A percentile compares a stretch with the other conserved stretches of the same genome.
phyloP scores from a whole-genome alignment of 2,797 vertebrate species.

The Catostomus latipinnis region DNA sequence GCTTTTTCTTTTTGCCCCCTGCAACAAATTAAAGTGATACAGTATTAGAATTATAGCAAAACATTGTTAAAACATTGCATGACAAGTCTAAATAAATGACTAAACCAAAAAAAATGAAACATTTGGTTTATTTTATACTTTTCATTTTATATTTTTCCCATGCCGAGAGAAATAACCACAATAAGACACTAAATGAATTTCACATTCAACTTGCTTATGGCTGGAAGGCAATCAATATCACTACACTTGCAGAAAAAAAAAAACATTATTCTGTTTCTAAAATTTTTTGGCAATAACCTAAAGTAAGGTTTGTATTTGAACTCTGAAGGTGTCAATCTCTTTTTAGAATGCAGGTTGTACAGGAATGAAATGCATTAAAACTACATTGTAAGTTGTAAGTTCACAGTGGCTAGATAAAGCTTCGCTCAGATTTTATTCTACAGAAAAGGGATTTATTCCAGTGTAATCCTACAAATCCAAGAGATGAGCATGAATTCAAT shows the following conservation, averaged over 20 bases:
- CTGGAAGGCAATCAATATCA: neutral
- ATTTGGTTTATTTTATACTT: neutral
- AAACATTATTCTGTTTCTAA: conserved; percentile 1
- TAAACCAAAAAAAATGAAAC: conserved; percentile 26
- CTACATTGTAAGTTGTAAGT: too few relatives aligned
- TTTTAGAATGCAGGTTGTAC: neutral
- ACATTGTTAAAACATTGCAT: neutral
- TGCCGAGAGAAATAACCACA: neutral
- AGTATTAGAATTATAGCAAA: neutral
- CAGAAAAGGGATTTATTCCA: too few relatives aligned
- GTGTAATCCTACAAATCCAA: too few relatives aligned
- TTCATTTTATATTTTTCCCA: neutral
- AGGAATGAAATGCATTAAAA: too few relatives aligned
- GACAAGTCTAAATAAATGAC: conserved; percentile 46
- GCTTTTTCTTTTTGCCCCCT: too few relatives aligned
- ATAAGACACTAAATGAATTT: conserved; percentile 24
- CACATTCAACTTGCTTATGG: conserved; percentile 1
- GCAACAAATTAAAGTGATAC: too few relatives aligned
- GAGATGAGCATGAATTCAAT: too few relatives aligned
- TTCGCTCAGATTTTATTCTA: too few relatives aligned
- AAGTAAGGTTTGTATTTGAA: neutral
- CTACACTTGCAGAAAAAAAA: neutral
- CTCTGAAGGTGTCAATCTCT: neutral
- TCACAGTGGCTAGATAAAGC: too few relatives aligned
- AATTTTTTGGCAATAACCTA: conserved; percentile 2